Percentiles rank a stretch among this genome's conserved stretches.
Conservation (phyloP, 2,113 vertebrate genomes). For the Equus quagga region DNA sequence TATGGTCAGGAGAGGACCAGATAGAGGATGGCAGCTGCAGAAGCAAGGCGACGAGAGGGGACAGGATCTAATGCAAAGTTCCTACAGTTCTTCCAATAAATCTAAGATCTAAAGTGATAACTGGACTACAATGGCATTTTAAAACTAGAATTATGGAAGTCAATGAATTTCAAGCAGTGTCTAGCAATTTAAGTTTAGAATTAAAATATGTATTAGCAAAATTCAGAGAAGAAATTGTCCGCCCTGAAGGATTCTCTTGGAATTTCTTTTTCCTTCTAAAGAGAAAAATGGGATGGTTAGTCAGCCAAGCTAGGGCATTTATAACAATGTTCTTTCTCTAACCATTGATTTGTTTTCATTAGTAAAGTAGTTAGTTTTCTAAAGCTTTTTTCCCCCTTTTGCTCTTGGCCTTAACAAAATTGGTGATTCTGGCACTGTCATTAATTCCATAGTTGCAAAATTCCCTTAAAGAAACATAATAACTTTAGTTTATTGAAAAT, state of each 20-base stretch:
- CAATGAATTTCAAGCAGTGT: conserved; percentile 39
- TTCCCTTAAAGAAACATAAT: conserved; percentile 46
- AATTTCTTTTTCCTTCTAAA: conserved; percentile 46
- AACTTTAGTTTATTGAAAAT: conserved; percentile 64
- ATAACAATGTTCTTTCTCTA: conserved; percentile 74
- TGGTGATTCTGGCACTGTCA: conserved; percentile 35
- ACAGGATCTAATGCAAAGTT: conserved; percentile 20
- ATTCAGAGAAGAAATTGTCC: conserved; percentile 38
- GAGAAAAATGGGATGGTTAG: conserved; percentile 70
- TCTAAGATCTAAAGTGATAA: conserved; percentile 24
- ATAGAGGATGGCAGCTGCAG: background rate
- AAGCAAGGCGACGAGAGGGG: background rate
- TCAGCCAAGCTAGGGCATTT: conserved; percentile 65
- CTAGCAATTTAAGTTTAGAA: conserved; percentile 34
- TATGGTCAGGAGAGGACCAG: background rate
- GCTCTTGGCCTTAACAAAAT: conserved; percentile 61
- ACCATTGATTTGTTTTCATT: conserved; percentile 81
- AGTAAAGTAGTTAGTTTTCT: conserved; percentile 66
- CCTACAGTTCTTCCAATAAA: background rate
- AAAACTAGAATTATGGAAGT: conserved; percentile 53
- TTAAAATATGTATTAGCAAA: conserved; percentile 62
- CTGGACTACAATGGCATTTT: conserved; percentile 46
- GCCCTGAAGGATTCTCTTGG: conserved; percentile 8
- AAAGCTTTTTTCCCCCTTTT: conserved; percentile 53
- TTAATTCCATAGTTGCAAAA: conserved; percentile 69